Percentiles rank a stretch among this genome's conserved stretches.
These are phyloP conservation scores for Ctenosaura bakeri DNA, from an alignment of 2,797 vertebrate genomes.

Conservation along the genomic window DNA sequence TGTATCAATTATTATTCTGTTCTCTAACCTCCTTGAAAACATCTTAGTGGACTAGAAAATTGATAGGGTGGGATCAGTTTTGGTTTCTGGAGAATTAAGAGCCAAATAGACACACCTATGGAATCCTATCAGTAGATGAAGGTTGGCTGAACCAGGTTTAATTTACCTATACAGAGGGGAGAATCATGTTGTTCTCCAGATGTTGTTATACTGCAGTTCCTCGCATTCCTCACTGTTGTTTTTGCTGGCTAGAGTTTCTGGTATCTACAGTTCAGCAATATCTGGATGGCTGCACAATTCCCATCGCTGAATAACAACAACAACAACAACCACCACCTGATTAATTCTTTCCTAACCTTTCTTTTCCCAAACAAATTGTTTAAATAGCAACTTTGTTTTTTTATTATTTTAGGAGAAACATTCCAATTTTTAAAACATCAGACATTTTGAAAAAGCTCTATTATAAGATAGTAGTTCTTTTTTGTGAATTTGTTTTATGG, in stretches of 20 bases:
- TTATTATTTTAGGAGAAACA: neutral
- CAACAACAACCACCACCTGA: neutral
- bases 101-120: neutral
- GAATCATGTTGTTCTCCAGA: too few relatives aligned
- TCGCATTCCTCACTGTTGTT: too few relatives aligned
- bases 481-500: neutral
- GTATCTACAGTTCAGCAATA: too few relatives aligned
- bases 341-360: slow-evolving; percentile 9
- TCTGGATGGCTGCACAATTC: too few relatives aligned
- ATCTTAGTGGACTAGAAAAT: neutral
- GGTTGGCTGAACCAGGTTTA: neutral
- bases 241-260: too few relatives aligned
- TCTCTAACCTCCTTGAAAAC: neutral
- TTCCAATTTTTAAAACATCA: neutral
- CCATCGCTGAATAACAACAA: too few relatives aligned
- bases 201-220: too few relatives aligned
- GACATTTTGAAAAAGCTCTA: neutral
- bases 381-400: neutral
- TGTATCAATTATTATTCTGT: neutral
- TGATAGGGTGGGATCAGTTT: neutral
- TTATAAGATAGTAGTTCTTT: neutral
- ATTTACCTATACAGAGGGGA: neutral
- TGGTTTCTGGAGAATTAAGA: neutral
- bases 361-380: neutral
- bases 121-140: neutral